Percentiles rank a stretch among this genome's conserved stretches.
These are phyloP conservation scores for Eretmochelys imbricata DNA, from an alignment of 2,113 vertebrate species.

Conservation along the genomic window DNA sequence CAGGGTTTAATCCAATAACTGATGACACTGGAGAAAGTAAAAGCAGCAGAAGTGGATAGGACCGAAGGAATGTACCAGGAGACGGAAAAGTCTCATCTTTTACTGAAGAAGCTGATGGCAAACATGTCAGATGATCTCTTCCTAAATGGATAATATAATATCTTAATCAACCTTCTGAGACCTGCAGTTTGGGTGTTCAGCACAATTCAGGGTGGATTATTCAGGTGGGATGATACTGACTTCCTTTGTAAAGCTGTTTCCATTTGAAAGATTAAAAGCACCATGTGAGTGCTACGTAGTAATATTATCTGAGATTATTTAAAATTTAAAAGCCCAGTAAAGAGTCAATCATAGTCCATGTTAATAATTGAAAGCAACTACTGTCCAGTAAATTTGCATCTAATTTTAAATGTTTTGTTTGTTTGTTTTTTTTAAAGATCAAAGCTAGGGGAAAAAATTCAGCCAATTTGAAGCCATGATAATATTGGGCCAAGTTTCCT, in stretches of 20 bases:
- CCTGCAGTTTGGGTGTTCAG: background rate
- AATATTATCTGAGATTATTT: background rate
- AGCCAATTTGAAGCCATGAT: background rate
- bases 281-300: background rate
- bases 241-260: background rate
- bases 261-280: background rate
- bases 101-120: background rate
- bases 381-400: background rate
- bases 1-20: slow-evolving; percentile 50
- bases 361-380: background rate
- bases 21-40: slow-evolving; percentile 7
- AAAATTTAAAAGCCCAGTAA: background rate
- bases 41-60: background rate
- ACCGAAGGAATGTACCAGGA: background rate
- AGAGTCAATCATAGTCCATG: background rate
- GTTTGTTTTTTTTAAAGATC: background rate
- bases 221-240: background rate
- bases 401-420: background rate
- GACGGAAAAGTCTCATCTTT: background rate
- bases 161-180: background rate
- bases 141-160: background rate
- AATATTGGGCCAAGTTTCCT: accelerated
- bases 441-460: background rate
- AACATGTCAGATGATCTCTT: background rate
- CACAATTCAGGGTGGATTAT: background rate